Conservation (phyloP, 2,113 vertebrate species). For the Plecotus auritus region DNA sequence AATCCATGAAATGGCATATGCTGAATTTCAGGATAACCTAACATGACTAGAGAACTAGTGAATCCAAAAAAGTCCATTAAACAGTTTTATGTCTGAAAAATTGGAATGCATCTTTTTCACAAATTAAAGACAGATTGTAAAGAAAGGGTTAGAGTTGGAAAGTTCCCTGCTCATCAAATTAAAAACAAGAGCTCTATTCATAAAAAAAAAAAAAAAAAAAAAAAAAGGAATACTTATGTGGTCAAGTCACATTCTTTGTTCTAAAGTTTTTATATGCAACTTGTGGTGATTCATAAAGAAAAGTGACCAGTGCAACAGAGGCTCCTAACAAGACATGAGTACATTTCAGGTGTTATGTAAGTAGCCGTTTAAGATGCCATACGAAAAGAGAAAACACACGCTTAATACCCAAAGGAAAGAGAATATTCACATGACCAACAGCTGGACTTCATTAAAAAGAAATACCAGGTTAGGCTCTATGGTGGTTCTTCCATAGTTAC, state of each 20-base stretch:
- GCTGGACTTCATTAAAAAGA: conserved; percentile 67
- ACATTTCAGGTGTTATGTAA: background rate
- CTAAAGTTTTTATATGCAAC: conserved; percentile 43
- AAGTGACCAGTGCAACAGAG: background rate
- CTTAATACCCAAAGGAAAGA: background rate
- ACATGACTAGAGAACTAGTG: conserved; percentile 45
- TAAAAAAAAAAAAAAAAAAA: conserved; percentile 60
- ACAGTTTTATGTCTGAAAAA: conserved; percentile 77
- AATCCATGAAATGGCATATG: conserved; percentile 41
- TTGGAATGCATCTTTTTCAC: conserved; percentile 76
- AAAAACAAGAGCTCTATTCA: conserved; percentile 83
- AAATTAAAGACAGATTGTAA: conserved; percentile 85
- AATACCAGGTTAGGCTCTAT: conserved; percentile 51
- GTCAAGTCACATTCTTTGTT: conserved; percentile 77
- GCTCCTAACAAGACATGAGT: background rate
- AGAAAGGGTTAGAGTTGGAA: conserved; percentile 77
- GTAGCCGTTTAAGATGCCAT: conserved; percentile 1
- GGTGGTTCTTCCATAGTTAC: conserved; percentile 49
- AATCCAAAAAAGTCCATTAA: conserved; percentile 68
- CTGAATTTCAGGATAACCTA: conserved; percentile 40
- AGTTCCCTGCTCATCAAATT: conserved; percentile 82
- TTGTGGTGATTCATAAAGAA: conserved; percentile 32
- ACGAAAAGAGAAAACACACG: conserved; percentile 45
- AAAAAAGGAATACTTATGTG: conserved; percentile 59
- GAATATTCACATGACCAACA: conserved; percentile 45